These are phyloP conservation scores for Conomelus anceps DNA, from an alignment of 2,888 invertebrate species.

Conservation along the genomic window DNA sequence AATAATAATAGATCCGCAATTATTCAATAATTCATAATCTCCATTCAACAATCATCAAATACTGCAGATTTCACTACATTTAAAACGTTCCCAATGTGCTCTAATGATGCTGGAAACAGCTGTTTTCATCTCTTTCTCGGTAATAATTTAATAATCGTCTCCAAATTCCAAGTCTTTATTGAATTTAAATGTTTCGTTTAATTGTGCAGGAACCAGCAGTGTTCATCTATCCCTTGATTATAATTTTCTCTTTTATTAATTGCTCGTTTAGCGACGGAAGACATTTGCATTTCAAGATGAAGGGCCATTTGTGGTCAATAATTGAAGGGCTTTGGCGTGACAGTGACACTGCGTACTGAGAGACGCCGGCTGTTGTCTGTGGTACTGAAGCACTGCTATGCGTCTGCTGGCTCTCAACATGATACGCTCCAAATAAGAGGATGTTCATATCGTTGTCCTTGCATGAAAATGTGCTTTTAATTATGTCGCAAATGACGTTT, in stretches of 20 bases:
- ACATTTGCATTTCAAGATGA: background rate
- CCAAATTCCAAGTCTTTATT: too few relatives aligned
- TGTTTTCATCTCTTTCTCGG: background rate
- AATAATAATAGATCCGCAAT: too few relatives aligned
- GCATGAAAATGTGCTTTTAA: constrained; percentile 13
- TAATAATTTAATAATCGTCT: too few relatives aligned
- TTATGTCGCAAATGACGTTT: constrained; percentile 12
- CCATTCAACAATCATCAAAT: too few relatives aligned
- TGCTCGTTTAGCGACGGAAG: background rate
- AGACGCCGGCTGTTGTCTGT: background rate
- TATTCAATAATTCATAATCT: too few relatives aligned
- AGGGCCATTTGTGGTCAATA: background rate
- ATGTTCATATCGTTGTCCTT: background rate
- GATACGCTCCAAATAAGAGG: background rate
- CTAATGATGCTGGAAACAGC: background rate
- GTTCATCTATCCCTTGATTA: background rate
- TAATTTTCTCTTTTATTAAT: background rate
- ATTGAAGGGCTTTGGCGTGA: background rate
- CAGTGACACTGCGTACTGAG: background rate
- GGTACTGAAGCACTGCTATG: too few relatives aligned
- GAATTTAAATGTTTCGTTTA: too few relatives aligned
- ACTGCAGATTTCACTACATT: background rate
- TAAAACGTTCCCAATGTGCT: background rate
- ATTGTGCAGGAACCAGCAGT: background rate
- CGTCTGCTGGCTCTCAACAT: background rate